Base-by-base conservation (phyloP, 2,888 invertebrate species). In the Nephrocerus scutellatus region DNA sequence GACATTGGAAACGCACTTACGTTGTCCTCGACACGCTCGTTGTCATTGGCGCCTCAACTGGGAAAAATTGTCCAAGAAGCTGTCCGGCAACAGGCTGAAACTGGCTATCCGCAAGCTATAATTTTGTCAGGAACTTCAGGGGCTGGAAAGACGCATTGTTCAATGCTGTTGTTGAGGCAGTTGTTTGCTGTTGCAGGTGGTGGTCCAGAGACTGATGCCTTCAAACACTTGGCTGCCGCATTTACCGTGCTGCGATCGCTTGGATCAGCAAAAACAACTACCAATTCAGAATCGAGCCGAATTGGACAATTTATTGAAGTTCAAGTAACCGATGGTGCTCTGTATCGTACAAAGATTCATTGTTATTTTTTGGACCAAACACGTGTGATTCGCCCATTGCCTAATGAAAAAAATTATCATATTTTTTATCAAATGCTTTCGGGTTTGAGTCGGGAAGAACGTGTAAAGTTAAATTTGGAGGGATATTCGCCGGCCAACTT, bases 281-380 rank as follows among this genome's bases (percentile, higher is more conserved):
- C 83, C 51, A 93, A 93, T 71, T 83, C 87, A 15, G 87, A 93
- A 73, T 90, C 92, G 57, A 91, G 89, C 69, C 79, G 93, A 70
- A 90, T 93, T 70, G 93, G 93, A 13, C 90, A 92, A 70, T 93
- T 92, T 68, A 90, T 93, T 59, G 93, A 95, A 72, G 91, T 92
- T 48, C 91, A 92, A 72, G 90, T 95, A 51, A 90, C 91, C 28
- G 92, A 93, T 66, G 91, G 92, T 49, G 90, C 91, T 35, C 74
- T 95, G 38, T 91, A 92, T 71, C 79, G 92, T 61, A 92, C 93
- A 25, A 93, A 92, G 74, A 91, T 95, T 58, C 92, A 93, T 68
- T 92, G 92, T 69, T 92, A 92, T 70, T 92, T 93, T 69, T 74
- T 93, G 60, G 93, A 95, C 66, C 89, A 93, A 72, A 89, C 88